These are phyloP conservation scores for Drosophila percnosoma DNA, from an alignment of 2,888 invertebrate species.

Conservation along the genomic window DNA sequence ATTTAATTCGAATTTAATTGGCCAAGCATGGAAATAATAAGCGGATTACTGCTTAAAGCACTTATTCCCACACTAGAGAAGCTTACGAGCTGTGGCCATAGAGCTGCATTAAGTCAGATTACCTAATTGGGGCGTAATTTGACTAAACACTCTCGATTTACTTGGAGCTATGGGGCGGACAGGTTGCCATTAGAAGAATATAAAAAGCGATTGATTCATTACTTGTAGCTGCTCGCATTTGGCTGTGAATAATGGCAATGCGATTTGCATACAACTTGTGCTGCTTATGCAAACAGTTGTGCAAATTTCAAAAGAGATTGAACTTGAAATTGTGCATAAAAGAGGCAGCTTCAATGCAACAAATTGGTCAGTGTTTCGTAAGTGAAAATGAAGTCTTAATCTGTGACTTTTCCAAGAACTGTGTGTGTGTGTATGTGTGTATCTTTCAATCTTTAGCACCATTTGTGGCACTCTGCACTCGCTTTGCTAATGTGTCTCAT, in stretches of 20 bases:
- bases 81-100: constrained; percentile 15
- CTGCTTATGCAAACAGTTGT: constrained; percentile 68
- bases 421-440: background rate
- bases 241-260: constrained; percentile 37
- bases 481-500: constrained; percentile 60
- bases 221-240: background rate
- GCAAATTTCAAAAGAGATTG: constrained; percentile 46
- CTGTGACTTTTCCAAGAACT: background rate
- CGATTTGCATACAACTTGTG: constrained; percentile 22
- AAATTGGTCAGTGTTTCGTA: constrained; percentile 34
- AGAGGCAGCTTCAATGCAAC: background rate
- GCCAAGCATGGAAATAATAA: constrained; percentile 13
- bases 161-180: constrained; percentile 40
- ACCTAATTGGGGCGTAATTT: constrained; percentile 44
- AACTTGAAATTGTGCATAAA: constrained; percentile 46
- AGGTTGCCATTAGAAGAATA: constrained; percentile 19
- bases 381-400: constrained; percentile 8
- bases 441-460: constrained; percentile 42
- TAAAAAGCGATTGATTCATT: constrained; percentile 28
- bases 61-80: constrained; percentile 28
- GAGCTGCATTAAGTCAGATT: background rate
- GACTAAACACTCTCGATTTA: constrained; percentile 37
- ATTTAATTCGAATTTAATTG: constrained; percentile 49
- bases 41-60: constrained; percentile 1
- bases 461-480: constrained; percentile 35